phyloP scores from a whole-genome alignment of 2,113 vertebrate species.

The Crotophaga sulcirostris region DNA sequence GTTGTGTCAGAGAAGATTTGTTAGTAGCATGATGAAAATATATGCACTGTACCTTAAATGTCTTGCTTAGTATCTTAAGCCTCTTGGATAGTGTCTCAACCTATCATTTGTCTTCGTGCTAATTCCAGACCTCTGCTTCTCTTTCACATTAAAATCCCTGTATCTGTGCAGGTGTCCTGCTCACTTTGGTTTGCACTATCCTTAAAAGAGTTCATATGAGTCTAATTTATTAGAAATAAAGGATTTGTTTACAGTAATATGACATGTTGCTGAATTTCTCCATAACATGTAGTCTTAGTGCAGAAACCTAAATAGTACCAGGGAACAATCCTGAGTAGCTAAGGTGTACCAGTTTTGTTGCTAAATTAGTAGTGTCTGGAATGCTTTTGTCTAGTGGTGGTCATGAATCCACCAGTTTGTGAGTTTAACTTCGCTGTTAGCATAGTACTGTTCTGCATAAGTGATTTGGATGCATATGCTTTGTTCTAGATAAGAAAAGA shows the following conservation, averaged over 20 bases:
- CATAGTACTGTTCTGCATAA: neutral
- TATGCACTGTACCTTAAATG: neutral
- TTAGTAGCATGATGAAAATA: no score
- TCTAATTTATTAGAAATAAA: neutral
- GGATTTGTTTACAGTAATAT: neutral
- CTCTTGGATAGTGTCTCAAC: neutral
- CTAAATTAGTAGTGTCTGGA: neutral
- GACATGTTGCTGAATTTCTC: neutral
- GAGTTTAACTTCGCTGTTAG: neutral
- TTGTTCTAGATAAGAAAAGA: neutral
- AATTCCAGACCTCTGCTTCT: neutral
- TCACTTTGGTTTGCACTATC: neutral
- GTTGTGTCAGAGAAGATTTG: no score
- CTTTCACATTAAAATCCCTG: neutral
- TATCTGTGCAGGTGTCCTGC: neutral
- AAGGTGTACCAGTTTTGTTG: neutral
- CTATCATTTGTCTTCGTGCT: neutral
- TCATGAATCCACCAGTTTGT: neutral
- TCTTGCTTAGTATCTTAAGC: no score
- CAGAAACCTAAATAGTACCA: neutral
- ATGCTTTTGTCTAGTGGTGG: neutral
- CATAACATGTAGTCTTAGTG: neutral
- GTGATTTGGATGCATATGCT: neutral
- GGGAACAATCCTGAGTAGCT: neutral
- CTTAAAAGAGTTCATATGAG: neutral